Evolutionary conservation across 2,113 vertebrate genomes (phyloP).

Genomic region (Dromas ardeola): DNA sequence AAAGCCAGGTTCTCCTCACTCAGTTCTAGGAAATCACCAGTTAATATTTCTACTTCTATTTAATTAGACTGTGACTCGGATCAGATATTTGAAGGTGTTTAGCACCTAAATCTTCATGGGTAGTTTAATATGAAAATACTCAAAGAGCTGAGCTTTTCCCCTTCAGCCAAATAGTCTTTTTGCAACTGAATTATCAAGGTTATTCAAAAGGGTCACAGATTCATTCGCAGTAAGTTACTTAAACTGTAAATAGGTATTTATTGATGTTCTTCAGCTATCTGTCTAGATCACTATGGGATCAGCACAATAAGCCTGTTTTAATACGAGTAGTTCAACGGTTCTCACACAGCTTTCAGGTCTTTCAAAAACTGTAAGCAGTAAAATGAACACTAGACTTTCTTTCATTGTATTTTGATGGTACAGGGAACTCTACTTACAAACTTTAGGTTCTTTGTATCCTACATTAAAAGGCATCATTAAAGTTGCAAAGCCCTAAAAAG

Average conservation of each 20-base stretch:
- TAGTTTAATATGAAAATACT: background rate
- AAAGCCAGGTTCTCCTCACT: background rate
- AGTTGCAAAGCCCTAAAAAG: background rate
- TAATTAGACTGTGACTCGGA: background rate
- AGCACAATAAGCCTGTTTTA: background rate
- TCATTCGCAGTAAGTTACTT: background rate
- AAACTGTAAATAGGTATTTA: background rate
- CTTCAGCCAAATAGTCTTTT: background rate
- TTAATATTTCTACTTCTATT: background rate
- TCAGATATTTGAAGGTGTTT: background rate
- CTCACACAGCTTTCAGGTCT: background rate
- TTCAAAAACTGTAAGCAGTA: background rate
- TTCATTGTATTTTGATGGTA: background rate
- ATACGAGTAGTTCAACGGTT: background rate
- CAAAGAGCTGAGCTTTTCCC: background rate
- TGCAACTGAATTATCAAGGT: background rate
- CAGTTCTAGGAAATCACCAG: background rate
- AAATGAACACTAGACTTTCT: background rate
- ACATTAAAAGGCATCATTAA: background rate
- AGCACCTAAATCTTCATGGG: background rate
- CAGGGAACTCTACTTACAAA: background rate
- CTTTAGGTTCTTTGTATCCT: background rate
- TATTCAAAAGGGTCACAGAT: background rate
- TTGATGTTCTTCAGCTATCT: background rate
- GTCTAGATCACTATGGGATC: background rate